Evolutionary conservation across 2,888 invertebrate genomes (phyloP), one percentile per base, ranked within the genome.

Genomic region (Lasioglossum figueresi): DNA sequence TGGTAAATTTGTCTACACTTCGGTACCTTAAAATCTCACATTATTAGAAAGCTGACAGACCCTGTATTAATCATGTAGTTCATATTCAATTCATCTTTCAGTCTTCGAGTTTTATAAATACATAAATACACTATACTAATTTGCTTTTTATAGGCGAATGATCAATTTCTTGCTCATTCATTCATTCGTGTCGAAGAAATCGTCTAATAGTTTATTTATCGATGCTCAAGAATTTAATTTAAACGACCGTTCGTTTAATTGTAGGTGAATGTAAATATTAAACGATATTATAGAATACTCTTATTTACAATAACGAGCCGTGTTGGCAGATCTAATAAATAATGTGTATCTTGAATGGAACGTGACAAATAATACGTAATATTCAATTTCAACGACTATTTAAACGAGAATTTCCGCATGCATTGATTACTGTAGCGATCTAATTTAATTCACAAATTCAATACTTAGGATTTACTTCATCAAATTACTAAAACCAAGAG

Each of bases 331-430:
- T 70, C 23, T 70, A 70, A 70, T 40, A n/a, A 40, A 70, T 40
- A 70, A 37, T 40, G 37, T 40, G 37, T 37, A 70, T 14, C 10
- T n/a, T n/a, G 23, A 70, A 40, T 40, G 40, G 12, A 70, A 70
- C n/a, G 40, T 40, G 70, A 70, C 70, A 70, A 40, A 73, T 2
- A 19, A 23, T 37, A 52, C 48, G 10, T 12, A 40, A 70, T 40
- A 70, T 70, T 23, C 70, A 70, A 70, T 70, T 70, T 70, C 37
- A 70, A 70, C 40, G 40, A 70, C n/a, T 70, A 45, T 45, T 34
- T 31, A 31, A 19, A 72, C 27, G 27, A 16, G 31, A 72, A 72
- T 45, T 31, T 72, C 27, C 19, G 16, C 70, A 70, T 70, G 70
- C 70, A 70, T 70, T 70, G 34, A 12, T 70, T n/a, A 70, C 37